A percentile compares a stretch with the other conserved stretches of the same genome.
These are phyloP conservation scores for Rhopilema esculentum DNA, from an alignment of 30 jellyfish, hydroid and myxozoan genomes.

Conservation along the genomic window DNA sequence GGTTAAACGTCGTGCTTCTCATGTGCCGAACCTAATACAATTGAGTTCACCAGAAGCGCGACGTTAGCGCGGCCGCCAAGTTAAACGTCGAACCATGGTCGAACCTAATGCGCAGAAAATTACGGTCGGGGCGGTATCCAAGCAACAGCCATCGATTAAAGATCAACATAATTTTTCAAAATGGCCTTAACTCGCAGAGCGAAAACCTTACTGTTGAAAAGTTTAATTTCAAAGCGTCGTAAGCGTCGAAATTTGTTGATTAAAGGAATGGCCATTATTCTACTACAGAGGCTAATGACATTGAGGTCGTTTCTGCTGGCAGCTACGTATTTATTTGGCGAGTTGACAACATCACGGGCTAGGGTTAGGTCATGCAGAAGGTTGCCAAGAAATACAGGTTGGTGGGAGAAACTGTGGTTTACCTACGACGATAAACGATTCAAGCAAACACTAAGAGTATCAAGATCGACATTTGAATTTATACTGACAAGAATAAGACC, in stretches of 20 bases:
- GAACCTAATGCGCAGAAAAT: not conserved
- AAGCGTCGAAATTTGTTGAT: constrained; percentile 35
- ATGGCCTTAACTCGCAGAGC: not conserved
- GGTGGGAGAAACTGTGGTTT: constrained; percentile 54
- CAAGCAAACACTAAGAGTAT: constrained; percentile 28
- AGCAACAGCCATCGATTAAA: not conserved
- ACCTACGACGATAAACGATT: constrained; percentile 27
- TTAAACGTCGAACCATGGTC: constrained; percentile 28
- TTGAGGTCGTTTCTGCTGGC: constrained; percentile 28
- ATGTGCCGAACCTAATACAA: constrained; percentile 55
- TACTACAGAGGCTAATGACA: constrained; percentile 8
- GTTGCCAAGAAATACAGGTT: constrained; percentile 36
- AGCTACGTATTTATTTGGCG: not conserved
- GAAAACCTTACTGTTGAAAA: not conserved
- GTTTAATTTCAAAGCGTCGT: constrained; percentile 39
- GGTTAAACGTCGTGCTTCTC: constrained; percentile 46
- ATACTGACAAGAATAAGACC: constrained; percentile 9
- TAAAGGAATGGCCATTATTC: constrained; percentile 31
- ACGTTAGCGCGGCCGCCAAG: constrained; percentile 30
- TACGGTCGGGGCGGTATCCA: not conserved
- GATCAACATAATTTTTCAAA: not conserved
- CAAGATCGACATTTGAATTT: constrained; percentile 19
- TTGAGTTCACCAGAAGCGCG: constrained; percentile 38
- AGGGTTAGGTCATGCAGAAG: constrained; percentile 27
- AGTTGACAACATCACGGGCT: not conserved